Conservation (phyloP, 1,140 invertebrate species). For the Diploscapter pachys region DNA sequence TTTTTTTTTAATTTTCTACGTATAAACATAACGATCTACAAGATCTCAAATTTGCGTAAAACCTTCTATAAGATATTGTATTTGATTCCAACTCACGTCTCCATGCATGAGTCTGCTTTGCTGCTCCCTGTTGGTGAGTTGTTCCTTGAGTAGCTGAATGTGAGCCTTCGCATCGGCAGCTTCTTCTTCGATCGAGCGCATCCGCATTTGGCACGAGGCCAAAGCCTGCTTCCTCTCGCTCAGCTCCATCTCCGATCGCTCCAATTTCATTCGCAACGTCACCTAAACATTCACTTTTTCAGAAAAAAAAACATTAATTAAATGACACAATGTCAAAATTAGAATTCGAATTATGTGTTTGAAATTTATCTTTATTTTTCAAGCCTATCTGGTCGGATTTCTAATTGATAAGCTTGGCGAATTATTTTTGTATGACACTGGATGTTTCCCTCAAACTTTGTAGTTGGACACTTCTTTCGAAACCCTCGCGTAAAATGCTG, state of each 20-base stretch:
- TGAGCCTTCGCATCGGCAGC: conserved; percentile 90
- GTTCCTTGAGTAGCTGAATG: conserved; percentile 93
- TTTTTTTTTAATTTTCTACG: too few species aligned
- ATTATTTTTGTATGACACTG: too few species aligned
- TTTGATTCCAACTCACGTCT: conserved; percentile 66
- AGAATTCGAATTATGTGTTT: not conserved
- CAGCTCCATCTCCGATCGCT: conserved; percentile 88
- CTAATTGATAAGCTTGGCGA: too few species aligned
- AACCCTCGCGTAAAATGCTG: too few species aligned
- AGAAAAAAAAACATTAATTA: too few species aligned
- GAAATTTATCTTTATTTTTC: too few species aligned
- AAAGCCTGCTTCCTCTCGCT: conserved; percentile 91
- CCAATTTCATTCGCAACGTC: conserved; percentile 67
- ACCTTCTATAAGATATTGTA: too few species aligned
- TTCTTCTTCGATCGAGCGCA: conserved; percentile 90
- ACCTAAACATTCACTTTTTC: conserved; percentile 1
- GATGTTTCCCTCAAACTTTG: too few species aligned
- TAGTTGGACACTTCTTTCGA: too few species aligned
- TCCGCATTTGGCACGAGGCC: conserved; percentile 77
- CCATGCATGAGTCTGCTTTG: conserved; percentile 96
- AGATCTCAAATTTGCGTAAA: too few species aligned
- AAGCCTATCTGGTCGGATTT: too few species aligned
- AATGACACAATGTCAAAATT: not conserved
- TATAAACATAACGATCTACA: too few species aligned
- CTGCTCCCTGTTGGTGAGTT: conserved; percentile 92